Evolutionary conservation across 2,888 invertebrate genomes (phyloP).

Genomic region (Drosophila borborema): DNA sequence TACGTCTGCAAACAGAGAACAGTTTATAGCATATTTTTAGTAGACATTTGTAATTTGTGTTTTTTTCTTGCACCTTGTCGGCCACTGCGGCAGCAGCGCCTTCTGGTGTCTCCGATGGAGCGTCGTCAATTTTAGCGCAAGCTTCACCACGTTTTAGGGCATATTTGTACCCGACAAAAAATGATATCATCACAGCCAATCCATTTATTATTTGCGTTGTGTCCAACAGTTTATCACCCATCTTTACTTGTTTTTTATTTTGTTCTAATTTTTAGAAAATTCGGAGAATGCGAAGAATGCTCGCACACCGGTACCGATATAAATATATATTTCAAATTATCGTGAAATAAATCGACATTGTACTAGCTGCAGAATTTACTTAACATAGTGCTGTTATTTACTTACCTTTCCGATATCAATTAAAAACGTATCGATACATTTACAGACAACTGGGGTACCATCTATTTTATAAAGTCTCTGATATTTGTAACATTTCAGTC

Average conservation of each 20-base stretch:
- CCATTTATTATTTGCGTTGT: conserved; percentile 84
- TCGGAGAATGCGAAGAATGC: conserved; percentile 15
- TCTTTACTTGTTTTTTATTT: conserved; percentile 33
- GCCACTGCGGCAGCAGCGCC: conserved; percentile 43
- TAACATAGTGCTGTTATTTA: conserved; percentile 4
- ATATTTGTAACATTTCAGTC: not conserved
- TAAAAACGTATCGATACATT: not conserved
- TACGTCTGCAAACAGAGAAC: conserved; percentile 57
- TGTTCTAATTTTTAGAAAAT: conserved; percentile 20
- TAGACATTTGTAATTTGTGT: not conserved
- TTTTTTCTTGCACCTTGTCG: conserved; percentile 58
- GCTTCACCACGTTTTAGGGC: conserved; percentile 80
- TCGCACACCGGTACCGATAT: conserved; percentile 42
- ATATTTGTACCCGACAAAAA: conserved; percentile 85
- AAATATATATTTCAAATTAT: conserved; percentile 33
- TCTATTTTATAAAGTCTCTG: no score
- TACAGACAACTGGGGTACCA: no score
- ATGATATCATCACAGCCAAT: conserved; percentile 84
- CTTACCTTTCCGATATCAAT: not conserved
- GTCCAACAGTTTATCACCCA: conserved; percentile 83
- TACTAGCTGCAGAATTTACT: not conserved
- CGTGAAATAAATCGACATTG: conserved; percentile 26
- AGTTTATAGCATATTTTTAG: not conserved
- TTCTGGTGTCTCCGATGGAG: conserved; percentile 22
- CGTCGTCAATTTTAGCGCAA: conserved; percentile 58